Base-by-base conservation (phyloP, 2,888 invertebrate genomes). In the Mactromeris polynyma region DNA sequence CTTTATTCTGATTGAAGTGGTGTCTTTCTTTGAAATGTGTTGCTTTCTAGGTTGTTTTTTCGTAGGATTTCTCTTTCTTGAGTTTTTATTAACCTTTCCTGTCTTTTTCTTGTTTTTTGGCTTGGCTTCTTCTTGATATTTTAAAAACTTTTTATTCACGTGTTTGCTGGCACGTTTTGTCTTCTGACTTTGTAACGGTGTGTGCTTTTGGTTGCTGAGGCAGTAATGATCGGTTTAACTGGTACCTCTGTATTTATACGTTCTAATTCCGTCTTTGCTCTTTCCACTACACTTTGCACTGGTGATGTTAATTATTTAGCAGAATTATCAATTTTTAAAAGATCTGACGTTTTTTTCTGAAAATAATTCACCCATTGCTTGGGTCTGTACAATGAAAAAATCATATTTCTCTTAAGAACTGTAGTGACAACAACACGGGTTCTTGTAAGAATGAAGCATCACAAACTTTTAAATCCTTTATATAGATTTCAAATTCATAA, bases 351-450 rank as follows among this genome's bases (percentile, higher is more conserved):
- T n/a, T n/a, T n/a, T n/a, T n/a, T n/a, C n/a, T n/a, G n/a, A 38
- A 90, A 90, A 40, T 85, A 91, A 21, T 88, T 80, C n/a, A 93
- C 81, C 90, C 92, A 92, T 19, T 87, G 86, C 69, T 91, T 82
- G 89, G 81, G 86, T 92, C 89, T 14, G 93, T 93, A 93, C 31
- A 92, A n/a, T 46, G 89, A 91, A 77, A 87, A 81, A 6, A 42
- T 51, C 42, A 77, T 54, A 77, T 81, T 88, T 73, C 11, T 38
- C 81, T 31, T 88, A 84, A 73, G 82, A 89, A 82, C n/a, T 80
- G 91, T 77, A 91, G 91, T 81, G 91, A 90, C 7, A 92, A 33
- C 31, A 84, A 54, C 81, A 87, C 78, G 3, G 89, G 90, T 54
- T 89, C 33, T 33, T 19, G 79, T 85, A 92, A 82, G 2, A 85